A percentile compares a stretch with the other conserved stretches of the same genome.
phyloP scores from a whole-genome alignment of 2,888 invertebrate species.

The Chouioia cunea region DNA sequence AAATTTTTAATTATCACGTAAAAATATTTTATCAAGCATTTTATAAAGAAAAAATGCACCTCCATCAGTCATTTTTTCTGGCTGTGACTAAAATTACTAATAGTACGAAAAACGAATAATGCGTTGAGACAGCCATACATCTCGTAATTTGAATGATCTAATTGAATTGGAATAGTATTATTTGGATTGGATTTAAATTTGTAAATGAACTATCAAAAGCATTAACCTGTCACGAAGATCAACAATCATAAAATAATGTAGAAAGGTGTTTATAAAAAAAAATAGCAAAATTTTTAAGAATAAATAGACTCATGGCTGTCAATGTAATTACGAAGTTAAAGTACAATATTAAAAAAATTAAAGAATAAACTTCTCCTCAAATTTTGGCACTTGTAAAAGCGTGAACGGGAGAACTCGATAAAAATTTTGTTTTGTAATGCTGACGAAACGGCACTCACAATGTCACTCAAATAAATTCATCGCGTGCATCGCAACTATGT shows the following conservation, averaged over 20 bases:
- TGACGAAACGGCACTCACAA: constrained; percentile 40
- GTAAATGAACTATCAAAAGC: constrained; percentile 33
- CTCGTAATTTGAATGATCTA: constrained; percentile 14
- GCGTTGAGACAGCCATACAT: constrained; percentile 28
- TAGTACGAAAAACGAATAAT: constrained; percentile 18
- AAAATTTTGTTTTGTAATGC: constrained; percentile 28
- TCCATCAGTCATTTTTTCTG: constrained; percentile 31
- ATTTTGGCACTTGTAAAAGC: constrained; percentile 36
- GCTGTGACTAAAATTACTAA: constrained; percentile 33
- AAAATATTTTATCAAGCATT: constrained; percentile 42
- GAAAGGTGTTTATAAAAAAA: constrained; percentile 21
- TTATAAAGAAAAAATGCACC: constrained; percentile 34
- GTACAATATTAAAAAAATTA: constrained; percentile 18
- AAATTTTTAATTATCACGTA: constrained; percentile 38
- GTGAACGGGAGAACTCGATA: constrained; percentile 11
- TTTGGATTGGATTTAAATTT: constrained; percentile 5
- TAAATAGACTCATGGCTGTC: constrained; percentile 38
- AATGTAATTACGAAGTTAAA: constrained; percentile 20
- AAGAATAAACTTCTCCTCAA: constrained; percentile 11
- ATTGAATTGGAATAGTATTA: not conserved
- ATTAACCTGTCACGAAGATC: constrained; percentile 17
- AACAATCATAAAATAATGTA: constrained; percentile 29
- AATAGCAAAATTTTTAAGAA: not conserved
- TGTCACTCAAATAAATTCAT: constrained; percentile 37
- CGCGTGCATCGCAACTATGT: constrained; percentile 39